phyloP scores from a whole-genome alignment of 2,113 vertebrate species.

The Tachuris rubrigastra region DNA sequence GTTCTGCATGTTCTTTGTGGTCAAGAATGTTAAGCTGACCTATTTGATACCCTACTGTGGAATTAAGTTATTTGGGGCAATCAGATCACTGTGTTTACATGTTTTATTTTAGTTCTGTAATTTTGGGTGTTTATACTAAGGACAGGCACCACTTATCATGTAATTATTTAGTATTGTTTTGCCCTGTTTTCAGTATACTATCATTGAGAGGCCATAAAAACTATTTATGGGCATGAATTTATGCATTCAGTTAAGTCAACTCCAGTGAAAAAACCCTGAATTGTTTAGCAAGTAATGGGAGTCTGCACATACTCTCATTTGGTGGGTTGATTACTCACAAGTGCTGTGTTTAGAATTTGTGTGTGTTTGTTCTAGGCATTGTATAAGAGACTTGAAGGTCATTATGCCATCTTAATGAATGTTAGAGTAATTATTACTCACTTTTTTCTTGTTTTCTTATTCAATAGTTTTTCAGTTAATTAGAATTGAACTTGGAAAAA shows the following conservation, averaged over 20 bases:
- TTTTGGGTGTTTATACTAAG: background rate
- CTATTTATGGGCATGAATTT: background rate
- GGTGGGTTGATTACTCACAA: background rate
- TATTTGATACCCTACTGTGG: rapidly evolving
- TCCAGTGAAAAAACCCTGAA: background rate
- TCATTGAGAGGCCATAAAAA: background rate
- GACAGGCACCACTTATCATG: background rate
- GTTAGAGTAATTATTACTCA: background rate
- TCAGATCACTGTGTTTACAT: background rate
- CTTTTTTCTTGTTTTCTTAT: background rate
- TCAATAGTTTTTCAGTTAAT: background rate
- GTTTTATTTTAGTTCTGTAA: background rate
- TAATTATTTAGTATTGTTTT: background rate
- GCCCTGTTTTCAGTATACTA: background rate
- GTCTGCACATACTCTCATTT: background rate
- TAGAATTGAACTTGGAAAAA: background rate
- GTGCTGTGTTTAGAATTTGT: background rate
- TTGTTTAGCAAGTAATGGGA: background rate
- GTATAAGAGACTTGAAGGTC: background rate
- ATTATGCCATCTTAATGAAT: background rate
- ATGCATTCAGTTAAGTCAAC: background rate
- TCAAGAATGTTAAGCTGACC: background rate
- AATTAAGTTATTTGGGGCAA: background rate
- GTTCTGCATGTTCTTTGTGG: background rate
- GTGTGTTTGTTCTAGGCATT: background rate